These are phyloP conservation scores for Drosophila nebulosa DNA, from an alignment of 1,140 invertebrate genomes.

Conservation along the genomic window DNA sequence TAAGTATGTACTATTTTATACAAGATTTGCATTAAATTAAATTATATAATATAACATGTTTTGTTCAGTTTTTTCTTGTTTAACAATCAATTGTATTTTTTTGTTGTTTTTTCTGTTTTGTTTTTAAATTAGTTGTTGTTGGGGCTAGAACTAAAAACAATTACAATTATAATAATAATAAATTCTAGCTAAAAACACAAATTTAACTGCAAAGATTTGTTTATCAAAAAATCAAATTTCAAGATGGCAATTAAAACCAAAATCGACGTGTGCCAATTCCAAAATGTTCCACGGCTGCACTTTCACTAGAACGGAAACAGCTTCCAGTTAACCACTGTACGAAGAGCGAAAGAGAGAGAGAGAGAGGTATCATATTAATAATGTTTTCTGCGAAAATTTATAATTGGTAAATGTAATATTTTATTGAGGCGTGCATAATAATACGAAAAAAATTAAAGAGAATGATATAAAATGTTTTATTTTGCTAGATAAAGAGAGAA, in stretches of 20 bases:
- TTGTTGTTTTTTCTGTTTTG: not conserved
- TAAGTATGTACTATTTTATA: conserved; percentile 50
- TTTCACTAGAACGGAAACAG: conserved; percentile 77
- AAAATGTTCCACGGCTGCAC: conserved; percentile 43
- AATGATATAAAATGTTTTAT: conserved; percentile 30
- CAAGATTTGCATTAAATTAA: conserved; percentile 57
- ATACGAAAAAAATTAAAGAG: not conserved
- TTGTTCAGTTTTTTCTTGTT: conserved; percentile 27
- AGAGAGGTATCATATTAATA: conserved; percentile 44
- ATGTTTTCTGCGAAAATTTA: not conserved
- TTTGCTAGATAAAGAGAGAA: conserved; percentile 24
- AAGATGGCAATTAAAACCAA: conserved; percentile 59
- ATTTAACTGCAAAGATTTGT: conserved; percentile 65
- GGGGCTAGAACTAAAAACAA: conserved; percentile 73
- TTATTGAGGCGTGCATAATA: conserved; percentile 51
- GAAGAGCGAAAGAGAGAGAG: conserved; percentile 17
- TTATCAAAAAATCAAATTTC: conserved; percentile 43
- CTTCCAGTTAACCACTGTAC: conserved; percentile 80
- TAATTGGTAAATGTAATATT: not conserved
- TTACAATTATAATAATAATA: conserved; percentile 73
- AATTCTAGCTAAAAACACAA: conserved; percentile 78
- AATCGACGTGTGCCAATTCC: conserved; percentile 61
- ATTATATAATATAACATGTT: conserved; percentile 40
- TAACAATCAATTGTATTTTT: conserved; percentile 28
- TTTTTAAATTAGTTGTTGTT: conserved; percentile 37